These are phyloP conservation scores for Coptodon rendalli DNA, from an alignment of 2,113 vertebrate genomes.

Conservation along the genomic window DNA sequence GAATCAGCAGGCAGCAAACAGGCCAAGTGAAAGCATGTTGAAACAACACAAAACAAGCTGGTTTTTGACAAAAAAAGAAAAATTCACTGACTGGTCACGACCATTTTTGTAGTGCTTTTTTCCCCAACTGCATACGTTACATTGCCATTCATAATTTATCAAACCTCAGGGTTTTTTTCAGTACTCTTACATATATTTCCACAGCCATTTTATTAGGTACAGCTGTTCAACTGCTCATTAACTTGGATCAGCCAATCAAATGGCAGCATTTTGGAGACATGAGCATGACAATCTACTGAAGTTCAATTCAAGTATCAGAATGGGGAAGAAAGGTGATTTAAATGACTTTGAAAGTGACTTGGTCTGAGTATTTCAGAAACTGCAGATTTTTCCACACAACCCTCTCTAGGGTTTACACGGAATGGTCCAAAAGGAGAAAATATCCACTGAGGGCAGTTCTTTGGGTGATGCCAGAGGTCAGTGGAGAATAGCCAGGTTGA, in stretches of 20 bases:
- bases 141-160: neutral
- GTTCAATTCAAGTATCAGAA: neutral
- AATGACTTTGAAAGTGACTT: neutral
- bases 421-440: neutral
- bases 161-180: no score
- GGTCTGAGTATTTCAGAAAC: neutral
- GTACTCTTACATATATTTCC: neutral
- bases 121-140: rapidly evolving
- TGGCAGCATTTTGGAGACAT: neutral
- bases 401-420: neutral
- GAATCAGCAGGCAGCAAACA: neutral
- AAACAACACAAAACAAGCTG: neutral
- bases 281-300: neutral
- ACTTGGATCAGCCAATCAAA: neutral
- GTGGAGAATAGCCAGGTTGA: neutral
- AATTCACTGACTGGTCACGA: neutral
- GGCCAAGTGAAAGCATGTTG: neutral
- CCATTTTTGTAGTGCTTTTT: neutral
- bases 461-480: neutral
- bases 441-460: neutral
- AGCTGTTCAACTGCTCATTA: neutral
- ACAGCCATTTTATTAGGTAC: neutral
- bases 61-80: neutral
- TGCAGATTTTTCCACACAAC: neutral
- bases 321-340: rapidly evolving